Evolutionary conservation across 2,113 vertebrate species (phyloP), one percentile per base, ranked within the genome.

Genomic region (Chaetodon trifascialis): DNA sequence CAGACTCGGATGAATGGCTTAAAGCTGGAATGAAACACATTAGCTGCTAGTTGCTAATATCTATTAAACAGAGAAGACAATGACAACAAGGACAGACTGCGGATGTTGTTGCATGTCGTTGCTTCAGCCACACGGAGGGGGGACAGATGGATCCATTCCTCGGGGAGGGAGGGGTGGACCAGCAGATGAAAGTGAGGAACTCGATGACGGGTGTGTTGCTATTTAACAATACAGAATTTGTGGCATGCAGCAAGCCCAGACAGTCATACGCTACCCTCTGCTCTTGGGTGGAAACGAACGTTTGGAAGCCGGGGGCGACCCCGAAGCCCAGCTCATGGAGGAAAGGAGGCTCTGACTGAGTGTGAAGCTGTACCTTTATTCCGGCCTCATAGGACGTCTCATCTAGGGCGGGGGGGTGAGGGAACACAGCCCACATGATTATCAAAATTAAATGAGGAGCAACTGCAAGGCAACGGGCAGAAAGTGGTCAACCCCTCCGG

Each of bases 271-370:
- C 93, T 95, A 95, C 94, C 94, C 92, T 93, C 94, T 95, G 94
- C 92, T 94, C 91, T 92, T 95, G 94, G 58, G 91, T 92, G 92
- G 92, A 95, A 93, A 92, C 96, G 0, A 99, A 98, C 7, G 97
- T 98, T 95, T 99, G 94, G 94, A 95, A 95, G 79, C 94, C 94
- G 8, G 92, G 94, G 91, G 92, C 73, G 64, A 93, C 93, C 90
- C 94, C 94, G 23, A 95, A 95, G 86, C 94, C 95, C 88, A 95
- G 94, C 91, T 94, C 81, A 58, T 93, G 92, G 83, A 93, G 89
- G 84, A 94, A 95, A 60, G 94, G 93, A 74, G 94, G 94, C 93
- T 95, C 95, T 80, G 89, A 88, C 90, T 95, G 94, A 92, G 91
- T 65, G 90, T 95, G 94, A 93, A 95, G 91, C 86, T 95, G 94